Conservation (phyloP, 2,113 vertebrate species). For the Campylorhamphus procurvoides region DNA sequence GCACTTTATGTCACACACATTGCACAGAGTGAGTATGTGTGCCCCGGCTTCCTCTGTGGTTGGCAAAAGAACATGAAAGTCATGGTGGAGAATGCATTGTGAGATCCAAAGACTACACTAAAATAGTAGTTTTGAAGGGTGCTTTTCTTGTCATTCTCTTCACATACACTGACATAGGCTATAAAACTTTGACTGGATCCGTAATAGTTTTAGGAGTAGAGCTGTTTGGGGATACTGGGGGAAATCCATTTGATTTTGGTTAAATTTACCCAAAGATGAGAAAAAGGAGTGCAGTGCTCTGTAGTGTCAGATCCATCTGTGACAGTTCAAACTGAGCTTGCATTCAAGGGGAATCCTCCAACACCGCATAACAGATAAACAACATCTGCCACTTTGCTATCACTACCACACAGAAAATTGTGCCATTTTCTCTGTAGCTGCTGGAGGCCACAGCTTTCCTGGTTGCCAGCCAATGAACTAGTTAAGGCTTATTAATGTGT, state of each 20-base stretch:
- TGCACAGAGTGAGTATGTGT: background rate
- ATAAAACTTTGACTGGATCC: background rate
- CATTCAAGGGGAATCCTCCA: background rate
- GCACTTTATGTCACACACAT: background rate
- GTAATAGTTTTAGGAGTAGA: background rate
- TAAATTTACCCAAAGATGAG: background rate
- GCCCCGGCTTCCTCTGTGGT: background rate
- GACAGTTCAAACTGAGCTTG: background rate
- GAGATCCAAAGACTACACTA: background rate
- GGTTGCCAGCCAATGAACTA: background rate
- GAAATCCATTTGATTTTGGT: background rate
- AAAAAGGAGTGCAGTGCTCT: background rate
- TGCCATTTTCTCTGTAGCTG: background rate
- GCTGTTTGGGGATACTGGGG: background rate
- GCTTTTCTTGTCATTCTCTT: background rate
- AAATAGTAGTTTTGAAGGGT: background rate
- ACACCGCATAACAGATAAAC: background rate
- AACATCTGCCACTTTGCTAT: background rate
- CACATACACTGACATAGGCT: background rate
- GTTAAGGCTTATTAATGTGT: conserved; percentile 8
- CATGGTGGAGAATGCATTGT: background rate
- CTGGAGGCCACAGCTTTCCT: background rate
- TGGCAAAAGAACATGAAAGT: background rate
- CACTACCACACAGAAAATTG: background rate
- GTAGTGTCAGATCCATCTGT: background rate